Conservation (phyloP, 2,888 invertebrate genomes). For the Brenthis ino region DNA sequence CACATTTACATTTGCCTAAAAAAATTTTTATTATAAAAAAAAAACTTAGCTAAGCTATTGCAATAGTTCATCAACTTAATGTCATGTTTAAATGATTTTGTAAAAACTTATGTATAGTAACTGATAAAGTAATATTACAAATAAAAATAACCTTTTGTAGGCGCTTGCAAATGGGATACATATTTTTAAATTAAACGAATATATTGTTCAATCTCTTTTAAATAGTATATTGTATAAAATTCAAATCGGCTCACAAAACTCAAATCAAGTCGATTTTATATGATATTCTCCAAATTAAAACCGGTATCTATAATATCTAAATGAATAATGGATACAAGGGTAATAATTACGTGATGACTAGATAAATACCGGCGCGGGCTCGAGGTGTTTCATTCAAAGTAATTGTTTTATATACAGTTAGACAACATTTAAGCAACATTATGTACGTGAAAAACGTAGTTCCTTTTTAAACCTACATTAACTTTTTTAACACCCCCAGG, state of each 20-base stretch:
- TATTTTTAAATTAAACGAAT: background rate
- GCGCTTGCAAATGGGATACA: too few relatives aligned
- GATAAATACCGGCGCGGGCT: conserved; percentile 12
- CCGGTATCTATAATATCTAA: conserved; percentile 7
- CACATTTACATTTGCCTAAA: too few relatives aligned
- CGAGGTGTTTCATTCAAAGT: conserved; percentile 6
- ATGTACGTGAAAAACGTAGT: too few relatives aligned
- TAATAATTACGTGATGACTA: conserved; percentile 15
- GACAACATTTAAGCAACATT: background rate
- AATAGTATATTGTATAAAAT: background rate
- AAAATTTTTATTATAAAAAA: too few relatives aligned
- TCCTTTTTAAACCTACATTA: too few relatives aligned
- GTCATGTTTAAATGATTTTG: too few relatives aligned
- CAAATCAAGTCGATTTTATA: background rate
- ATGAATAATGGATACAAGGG: conserved; percentile 8
- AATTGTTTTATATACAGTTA: conserved; percentile 8
- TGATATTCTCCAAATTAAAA: background rate
- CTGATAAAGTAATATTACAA: too few relatives aligned
- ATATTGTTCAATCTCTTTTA: background rate
- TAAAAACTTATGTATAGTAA: too few relatives aligned
- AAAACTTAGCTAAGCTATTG: too few relatives aligned
- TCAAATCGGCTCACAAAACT: background rate
- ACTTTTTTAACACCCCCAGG: too few relatives aligned
- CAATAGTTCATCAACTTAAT: too few relatives aligned
- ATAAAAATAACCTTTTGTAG: too few relatives aligned